These are phyloP conservation scores for Podargus strigoides DNA, from an alignment of 2,797 vertebrate genomes.

Conservation along the genomic window DNA sequence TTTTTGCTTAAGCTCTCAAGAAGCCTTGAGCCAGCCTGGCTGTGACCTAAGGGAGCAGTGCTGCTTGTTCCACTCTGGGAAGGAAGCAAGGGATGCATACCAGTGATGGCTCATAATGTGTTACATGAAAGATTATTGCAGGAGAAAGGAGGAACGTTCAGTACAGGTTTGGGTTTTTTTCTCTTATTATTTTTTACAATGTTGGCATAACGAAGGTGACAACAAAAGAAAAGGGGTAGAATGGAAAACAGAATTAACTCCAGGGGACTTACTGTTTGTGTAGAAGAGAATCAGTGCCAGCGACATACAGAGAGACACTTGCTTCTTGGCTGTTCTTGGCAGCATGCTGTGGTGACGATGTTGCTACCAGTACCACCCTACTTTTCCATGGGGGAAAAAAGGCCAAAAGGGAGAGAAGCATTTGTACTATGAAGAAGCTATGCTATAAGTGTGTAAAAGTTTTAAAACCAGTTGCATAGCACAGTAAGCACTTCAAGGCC, in stretches of 20 bases:
- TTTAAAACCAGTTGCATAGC: background rate
- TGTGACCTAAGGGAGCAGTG: background rate
- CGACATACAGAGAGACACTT: background rate
- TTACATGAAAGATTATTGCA: background rate
- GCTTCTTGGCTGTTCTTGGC: background rate
- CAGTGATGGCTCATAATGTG: background rate
- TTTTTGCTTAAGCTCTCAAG: background rate
- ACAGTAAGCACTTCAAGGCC: background rate
- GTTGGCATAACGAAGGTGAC: background rate
- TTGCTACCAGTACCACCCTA: accelerated
- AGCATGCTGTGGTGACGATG: background rate
- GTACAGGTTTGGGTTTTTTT: background rate
- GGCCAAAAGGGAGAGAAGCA: background rate
- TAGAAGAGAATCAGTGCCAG: background rate
- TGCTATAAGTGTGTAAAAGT: background rate
- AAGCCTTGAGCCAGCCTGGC: background rate
- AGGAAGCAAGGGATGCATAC: background rate
- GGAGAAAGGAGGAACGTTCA: background rate
- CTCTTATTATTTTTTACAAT: background rate
- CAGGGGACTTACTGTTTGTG: background rate
- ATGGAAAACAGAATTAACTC: background rate
- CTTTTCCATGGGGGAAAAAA: background rate
- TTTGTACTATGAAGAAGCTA: background rate
- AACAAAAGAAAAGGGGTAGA: background rate
- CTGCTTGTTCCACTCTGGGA: background rate